A percentile compares a stretch with the other conserved stretches of the same genome.
phyloP scores from a whole-genome alignment of 2,888 invertebrate species.

The Punctoribates punctum region DNA sequence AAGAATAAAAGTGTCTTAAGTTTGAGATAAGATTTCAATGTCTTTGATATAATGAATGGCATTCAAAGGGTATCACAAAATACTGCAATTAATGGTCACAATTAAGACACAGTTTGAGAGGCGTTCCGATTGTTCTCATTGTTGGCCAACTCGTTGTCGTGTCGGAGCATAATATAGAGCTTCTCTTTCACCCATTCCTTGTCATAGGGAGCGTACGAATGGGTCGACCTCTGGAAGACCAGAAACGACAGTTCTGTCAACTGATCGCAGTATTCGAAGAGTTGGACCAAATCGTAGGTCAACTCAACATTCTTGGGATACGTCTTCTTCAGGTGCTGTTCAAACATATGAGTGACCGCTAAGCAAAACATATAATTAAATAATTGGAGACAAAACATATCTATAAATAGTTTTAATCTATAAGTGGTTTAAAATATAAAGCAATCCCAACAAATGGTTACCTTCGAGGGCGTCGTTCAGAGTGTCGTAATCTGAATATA shows the following conservation, averaged over 20 bases:
- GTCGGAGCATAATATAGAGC: slow-evolving; percentile 79
- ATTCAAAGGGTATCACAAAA: no score
- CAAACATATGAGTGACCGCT: slow-evolving; percentile 96
- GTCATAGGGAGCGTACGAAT: slow-evolving; percentile 96
- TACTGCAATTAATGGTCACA: background rate
- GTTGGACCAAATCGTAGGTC: slow-evolving; percentile 94
- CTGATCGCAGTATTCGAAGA: slow-evolving; percentile 97
- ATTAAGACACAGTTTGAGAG: background rate
- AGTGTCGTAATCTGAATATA: slow-evolving; percentile 97
- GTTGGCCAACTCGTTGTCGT: slow-evolving; percentile 52
- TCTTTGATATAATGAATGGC: no score
- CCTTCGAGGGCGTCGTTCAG: slow-evolving; percentile 98
- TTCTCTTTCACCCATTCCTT: slow-evolving; percentile 99
- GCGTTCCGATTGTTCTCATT: background rate
- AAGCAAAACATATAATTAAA: slow-evolving; percentile 3
- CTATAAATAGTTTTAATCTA: no score
- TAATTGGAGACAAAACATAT: background rate
- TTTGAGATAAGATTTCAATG: no score
- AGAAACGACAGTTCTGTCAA: slow-evolving; percentile 90
- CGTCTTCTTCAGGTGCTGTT: slow-evolving; percentile 90
- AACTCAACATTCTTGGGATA: slow-evolving; percentile 95
- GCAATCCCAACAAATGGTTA: slow-evolving; percentile 50
- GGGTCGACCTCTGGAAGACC: slow-evolving; percentile 83
- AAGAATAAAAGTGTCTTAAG: no score
- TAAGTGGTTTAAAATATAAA: background rate